Percentiles rank a stretch among this genome's conserved stretches.
These are phyloP conservation scores for Eospalax fontanierii DNA, from an alignment of 2,797 vertebrate genomes.

Conservation along the genomic window DNA sequence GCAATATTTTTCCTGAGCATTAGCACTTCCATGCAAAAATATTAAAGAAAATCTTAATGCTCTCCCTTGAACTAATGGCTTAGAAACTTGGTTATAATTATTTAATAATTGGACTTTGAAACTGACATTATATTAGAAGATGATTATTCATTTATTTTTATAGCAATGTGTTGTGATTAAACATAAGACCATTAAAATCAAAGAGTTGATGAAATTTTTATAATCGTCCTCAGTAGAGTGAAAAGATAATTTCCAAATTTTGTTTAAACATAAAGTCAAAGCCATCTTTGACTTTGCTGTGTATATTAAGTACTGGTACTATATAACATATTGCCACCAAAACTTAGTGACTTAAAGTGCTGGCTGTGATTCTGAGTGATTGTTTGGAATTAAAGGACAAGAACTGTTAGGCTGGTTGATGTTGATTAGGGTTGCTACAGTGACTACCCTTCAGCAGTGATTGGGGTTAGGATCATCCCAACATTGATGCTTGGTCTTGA, in stretches of 20 bases:
- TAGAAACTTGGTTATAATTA: conserved; percentile 62
- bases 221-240: not conserved
- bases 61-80: conserved; percentile 60
- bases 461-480: not conserved
- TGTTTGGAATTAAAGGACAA: not conserved
- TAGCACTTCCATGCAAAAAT: conserved; percentile 66
- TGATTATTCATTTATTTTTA: conserved; percentile 72
- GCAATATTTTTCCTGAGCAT: conserved; percentile 66
- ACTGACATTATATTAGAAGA: conserved; percentile 45
- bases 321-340: not conserved
- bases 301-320: not conserved
- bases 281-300: conserved; percentile 2
- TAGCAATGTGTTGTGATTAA: conserved; percentile 11
- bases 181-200: conserved; percentile 53
- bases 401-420: not conserved
- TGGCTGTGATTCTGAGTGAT: not conserved
- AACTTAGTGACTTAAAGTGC: not conserved
- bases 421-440: not conserved
- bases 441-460: not conserved
- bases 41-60: conserved; percentile 57
- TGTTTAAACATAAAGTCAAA: not conserved
- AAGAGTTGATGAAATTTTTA: conserved; percentile 62
- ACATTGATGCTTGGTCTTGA: not conserved
- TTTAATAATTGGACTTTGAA: conserved; percentile 74
- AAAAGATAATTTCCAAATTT: conserved; percentile 57